These are phyloP conservation scores for Catocala fraxini DNA, from an alignment of 2,888 invertebrate species.

Conservation along the genomic window DNA sequence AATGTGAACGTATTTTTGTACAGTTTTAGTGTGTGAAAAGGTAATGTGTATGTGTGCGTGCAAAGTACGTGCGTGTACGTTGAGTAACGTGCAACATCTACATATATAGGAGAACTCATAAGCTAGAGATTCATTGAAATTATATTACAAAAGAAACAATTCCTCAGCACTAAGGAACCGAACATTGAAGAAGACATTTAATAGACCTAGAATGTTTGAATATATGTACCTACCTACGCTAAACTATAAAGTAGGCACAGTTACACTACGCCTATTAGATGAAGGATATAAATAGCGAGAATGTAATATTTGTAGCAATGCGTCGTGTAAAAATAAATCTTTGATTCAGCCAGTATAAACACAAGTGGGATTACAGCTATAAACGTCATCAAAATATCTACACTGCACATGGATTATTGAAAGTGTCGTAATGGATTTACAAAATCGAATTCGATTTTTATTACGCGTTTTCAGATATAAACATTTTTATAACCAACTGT, in stretches of 20 bases:
- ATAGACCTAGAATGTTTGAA: no score
- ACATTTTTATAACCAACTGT: background rate
- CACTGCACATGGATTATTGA: slow-evolving; percentile 12
- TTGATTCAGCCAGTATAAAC: slow-evolving; percentile 32
- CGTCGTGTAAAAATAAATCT: slow-evolving; percentile 34
- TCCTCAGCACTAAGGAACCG: no score
- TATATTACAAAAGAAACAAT: no score
- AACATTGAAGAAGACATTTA: no score
- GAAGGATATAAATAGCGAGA: slow-evolving; percentile 18
- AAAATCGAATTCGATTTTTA: background rate
- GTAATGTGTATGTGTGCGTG: slow-evolving; percentile 32
- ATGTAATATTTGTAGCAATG: slow-evolving; percentile 28
- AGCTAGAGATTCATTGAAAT: no score
- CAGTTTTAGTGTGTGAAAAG: slow-evolving; percentile 36
- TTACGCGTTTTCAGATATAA: background rate
- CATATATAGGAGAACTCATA: background rate
- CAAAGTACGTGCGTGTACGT: slow-evolving; percentile 37
- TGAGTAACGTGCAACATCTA: slow-evolving; percentile 34
- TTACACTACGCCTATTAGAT: slow-evolving; percentile 9
- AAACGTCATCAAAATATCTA: slow-evolving; percentile 35
- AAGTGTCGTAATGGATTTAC: slow-evolving; percentile 13
- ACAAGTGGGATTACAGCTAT: slow-evolving; percentile 34
- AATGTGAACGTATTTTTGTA: slow-evolving; percentile 21
- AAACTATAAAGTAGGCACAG: no score
- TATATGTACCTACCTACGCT: no score